Evolutionary conservation across 2,113 vertebrate genomes (phyloP).

Genomic region (Hiodon alosoides): DNA sequence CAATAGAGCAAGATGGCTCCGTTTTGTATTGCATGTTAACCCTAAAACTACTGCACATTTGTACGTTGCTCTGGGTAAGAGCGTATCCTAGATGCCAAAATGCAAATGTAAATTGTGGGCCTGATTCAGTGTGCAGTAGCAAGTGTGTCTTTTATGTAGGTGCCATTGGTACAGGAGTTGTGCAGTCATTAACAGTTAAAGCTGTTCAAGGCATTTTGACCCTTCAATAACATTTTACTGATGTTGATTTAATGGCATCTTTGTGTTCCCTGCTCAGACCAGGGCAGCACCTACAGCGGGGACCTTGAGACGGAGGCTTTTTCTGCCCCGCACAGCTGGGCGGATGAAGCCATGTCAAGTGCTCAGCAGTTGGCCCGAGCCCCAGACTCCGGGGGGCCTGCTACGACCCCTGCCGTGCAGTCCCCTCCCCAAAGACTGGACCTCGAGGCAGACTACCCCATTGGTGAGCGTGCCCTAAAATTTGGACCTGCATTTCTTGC

Average conservation of each 20-base stretch:
- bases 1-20: too few species aligned
- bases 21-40: too few species aligned
- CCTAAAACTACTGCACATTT: too few species aligned
- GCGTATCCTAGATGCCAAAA: too few species aligned
- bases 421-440: conserved; percentile 68
- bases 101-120: too few species aligned
- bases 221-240: too few species aligned
- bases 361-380: conserved; percentile 53
- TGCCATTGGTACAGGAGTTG: not conserved
- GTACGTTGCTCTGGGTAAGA: too few species aligned
- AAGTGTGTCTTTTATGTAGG: conserved; percentile 8
- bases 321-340: conserved; percentile 82
- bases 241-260: too few species aligned
- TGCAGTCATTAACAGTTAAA: too few species aligned
- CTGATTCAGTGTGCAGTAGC: too few species aligned
- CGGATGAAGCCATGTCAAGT: conserved; percentile 79
- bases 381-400: conserved; percentile 49
- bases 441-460: conserved; percentile 81
- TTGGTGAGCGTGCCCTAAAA: conserved; percentile 60
- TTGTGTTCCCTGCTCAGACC: conserved; percentile 60
- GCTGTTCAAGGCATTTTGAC: too few species aligned
- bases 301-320: conserved; percentile 85
- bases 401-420: conserved; percentile 50
- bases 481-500: not conserved
- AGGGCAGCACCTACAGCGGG: conserved; percentile 77